Evolutionary conservation across 2,113 vertebrate species (phyloP), one percentile per base, ranked within the genome.

Genomic region (Laticauda laticaudata): DNA sequence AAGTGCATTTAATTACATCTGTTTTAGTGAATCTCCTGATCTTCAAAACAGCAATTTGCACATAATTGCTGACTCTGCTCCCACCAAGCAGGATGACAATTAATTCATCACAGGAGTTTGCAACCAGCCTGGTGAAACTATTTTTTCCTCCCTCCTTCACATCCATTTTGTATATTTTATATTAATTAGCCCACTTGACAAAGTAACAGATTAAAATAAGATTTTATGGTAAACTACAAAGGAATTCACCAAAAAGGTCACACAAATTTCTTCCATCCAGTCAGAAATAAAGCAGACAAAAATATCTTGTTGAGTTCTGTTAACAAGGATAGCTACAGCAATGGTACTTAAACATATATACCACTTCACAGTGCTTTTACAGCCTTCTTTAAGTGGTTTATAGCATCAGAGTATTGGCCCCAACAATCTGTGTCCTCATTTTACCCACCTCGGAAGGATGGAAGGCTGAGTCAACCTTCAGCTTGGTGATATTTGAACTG

Each of bases 11-110:
- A 92, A 89, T 94, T 93, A 90, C 39, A 86, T 91, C 61, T 94
- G 87, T 88, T 96, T 95, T 94, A 93, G 90, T 94, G 90, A 91
- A 93, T 94, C 75, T 94, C 56, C 39, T 48, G 26, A 93, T 94
- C 90, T 94, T 93, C 88, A 94, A 88, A 96, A 94, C 91, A 91
- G 87, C 64, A 89, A 91, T 93, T 94, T 90, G 90, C 92, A 90
- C 87, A 90, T 95, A n/a, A 92, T 95, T 95, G 94, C 88, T 94
- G 87, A 94, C 95, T 92, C 88, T 1, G 1, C 93, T 93, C 59
- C 87, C 75, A 91, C 24, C 81, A 93, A 92, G 91, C 34, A 45
- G 1, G 55, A 18, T 90, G 86, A 92, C 86, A 93, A 95, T 94
- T 94, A 94, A 91, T 93, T 94, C 39, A 92, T 92, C 90, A 91